A percentile compares a stretch with the other conserved stretches of the same genome.
These are phyloP conservation scores for Xanthorhoe spadicearia DNA, from an alignment of 2,888 invertebrate species.

Conservation along the genomic window DNA sequence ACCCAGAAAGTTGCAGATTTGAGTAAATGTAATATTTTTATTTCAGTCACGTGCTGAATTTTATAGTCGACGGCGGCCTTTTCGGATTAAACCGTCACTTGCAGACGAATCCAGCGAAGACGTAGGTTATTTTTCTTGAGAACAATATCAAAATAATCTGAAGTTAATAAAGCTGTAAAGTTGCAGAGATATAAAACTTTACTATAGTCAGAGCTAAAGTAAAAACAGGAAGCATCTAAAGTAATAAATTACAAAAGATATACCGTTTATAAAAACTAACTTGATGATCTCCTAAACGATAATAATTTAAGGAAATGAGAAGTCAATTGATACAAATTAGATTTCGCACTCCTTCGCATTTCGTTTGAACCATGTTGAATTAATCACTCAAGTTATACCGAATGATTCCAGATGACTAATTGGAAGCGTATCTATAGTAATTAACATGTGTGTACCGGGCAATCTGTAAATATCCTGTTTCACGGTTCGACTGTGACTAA, in stretches of 20 bases:
- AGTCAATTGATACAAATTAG: too few species aligned
- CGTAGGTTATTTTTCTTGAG: slow-evolving; percentile 40
- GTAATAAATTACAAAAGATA: too few species aligned
- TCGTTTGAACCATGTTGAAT: background rate
- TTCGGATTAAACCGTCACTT: slow-evolving; percentile 76
- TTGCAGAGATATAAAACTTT: background rate
- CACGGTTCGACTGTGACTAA: slow-evolving; percentile 55
- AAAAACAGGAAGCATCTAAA: background rate
- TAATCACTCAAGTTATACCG: background rate
- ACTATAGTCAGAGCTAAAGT: too few species aligned
- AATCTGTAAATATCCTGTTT: slow-evolving; percentile 49
- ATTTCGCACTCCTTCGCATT: too few species aligned
- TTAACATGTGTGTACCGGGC: slow-evolving; percentile 22
- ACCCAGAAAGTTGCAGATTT: slow-evolving; percentile 34
- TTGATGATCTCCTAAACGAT: too few species aligned
- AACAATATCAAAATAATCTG: slow-evolving; percentile 47
- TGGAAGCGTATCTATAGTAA: slow-evolving; percentile 29
- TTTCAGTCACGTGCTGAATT: slow-evolving; percentile 71
- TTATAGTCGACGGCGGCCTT: slow-evolving; percentile 65
- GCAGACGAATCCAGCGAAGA: slow-evolving; percentile 69
- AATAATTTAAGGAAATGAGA: too few species aligned
- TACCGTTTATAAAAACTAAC: too few species aligned
- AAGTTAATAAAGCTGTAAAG: slow-evolving; percentile 22
- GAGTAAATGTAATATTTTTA: slow-evolving; percentile 57
- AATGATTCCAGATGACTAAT: slow-evolving; percentile 3